Evolutionary conservation across 92 coral and sea anemone species (phyloP), one percentile per base, ranked within the genome.

Genomic region (Porites divaricata): DNA sequence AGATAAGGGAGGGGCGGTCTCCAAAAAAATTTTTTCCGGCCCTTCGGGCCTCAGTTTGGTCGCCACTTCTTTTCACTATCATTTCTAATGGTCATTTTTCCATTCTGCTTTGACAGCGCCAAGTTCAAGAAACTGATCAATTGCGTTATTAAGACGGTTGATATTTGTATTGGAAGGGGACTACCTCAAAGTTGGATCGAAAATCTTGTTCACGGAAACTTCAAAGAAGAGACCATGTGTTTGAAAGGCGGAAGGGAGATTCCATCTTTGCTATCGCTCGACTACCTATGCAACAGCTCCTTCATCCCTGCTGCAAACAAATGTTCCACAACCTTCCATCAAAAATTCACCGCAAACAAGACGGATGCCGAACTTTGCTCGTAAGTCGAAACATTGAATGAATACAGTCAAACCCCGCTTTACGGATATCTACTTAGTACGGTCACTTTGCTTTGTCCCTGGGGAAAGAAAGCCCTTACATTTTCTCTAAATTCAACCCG

Each of bases 351-450:
- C 68, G 54, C 68, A 21, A 22, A 76, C 69, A 76, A 59, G 50
- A 2, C 69, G 1, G 80, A 76, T 6, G 56, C 69, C 16, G 35
- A 53, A 8, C 81, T 77, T 8, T 77, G 81, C 81, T 3, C 16
- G 81, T 77, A 17, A 75, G 79, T 50, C 17, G 54, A 2, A 8
- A 15, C 14, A 9, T 1, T 17, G 65, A 16, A 4, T 7, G 65
- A 19, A 16, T 61, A n/a, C 17, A 35, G 20, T 17, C 1, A 2
- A 17, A 61, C 16, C 19, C 65, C 8, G 8, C n/a, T 15, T 11
- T 4, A 54, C 45, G 45, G 0, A 2, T 11, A 54, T 54, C 59
- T 8, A 8, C 16, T 0, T 11, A 15, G 2, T 54, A 8, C 4
- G 59, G 59, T 2, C 12, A 11, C 2, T 11, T 11, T 11, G 4